Evolutionary conservation across 2,888 invertebrate genomes (phyloP).

Genomic region (Schizotus pectinicornis): DNA sequence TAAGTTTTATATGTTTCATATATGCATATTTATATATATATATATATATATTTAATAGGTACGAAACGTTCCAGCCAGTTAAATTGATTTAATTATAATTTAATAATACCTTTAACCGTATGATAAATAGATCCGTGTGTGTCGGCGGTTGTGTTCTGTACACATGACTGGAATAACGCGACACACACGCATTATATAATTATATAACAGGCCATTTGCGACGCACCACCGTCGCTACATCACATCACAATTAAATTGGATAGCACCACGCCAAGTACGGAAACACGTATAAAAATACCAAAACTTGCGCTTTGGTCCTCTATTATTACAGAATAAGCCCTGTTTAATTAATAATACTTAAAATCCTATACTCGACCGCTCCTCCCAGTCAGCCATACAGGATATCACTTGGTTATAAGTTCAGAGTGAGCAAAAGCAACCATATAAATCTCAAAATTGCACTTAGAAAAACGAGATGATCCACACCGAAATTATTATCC

Average conservation of each 20-base stretch:
- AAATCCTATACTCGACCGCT: slow-evolving; percentile 34
- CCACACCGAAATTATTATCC: slow-evolving; percentile 49
- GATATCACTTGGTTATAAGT: slow-evolving; percentile 13
- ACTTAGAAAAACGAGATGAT: slow-evolving; percentile 47
- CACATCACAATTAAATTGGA: slow-evolving; percentile 48
- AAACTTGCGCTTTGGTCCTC: slow-evolving; percentile 57
- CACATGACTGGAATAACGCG: slow-evolving; percentile 58
- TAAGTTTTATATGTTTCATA: slow-evolving; percentile 9
- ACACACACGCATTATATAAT: slow-evolving; percentile 41
- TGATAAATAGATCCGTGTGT: slow-evolving; percentile 41
- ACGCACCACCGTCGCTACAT: slow-evolving; percentile 32
- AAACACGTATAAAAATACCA: slow-evolving; percentile 58
- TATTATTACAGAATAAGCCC: slow-evolving; percentile 52
- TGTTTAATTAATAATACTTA: slow-evolving; percentile 55
- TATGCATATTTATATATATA: slow-evolving; percentile 28
- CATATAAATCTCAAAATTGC: slow-evolving; percentile 38
- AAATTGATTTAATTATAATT: slow-evolving; percentile 49
- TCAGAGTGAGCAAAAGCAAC: slow-evolving; percentile 28
- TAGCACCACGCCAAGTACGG: slow-evolving; percentile 59
- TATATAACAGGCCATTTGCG: slow-evolving; percentile 26
- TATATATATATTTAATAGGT: slow-evolving; percentile 46
- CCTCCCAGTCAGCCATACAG: not conserved
- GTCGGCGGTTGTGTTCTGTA: slow-evolving; percentile 34
- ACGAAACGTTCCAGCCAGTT: slow-evolving; percentile 54
- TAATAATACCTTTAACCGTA: slow-evolving; percentile 55